Conservation (phyloP, 2,888 invertebrate species). For the Girardia tigrina region DNA sequence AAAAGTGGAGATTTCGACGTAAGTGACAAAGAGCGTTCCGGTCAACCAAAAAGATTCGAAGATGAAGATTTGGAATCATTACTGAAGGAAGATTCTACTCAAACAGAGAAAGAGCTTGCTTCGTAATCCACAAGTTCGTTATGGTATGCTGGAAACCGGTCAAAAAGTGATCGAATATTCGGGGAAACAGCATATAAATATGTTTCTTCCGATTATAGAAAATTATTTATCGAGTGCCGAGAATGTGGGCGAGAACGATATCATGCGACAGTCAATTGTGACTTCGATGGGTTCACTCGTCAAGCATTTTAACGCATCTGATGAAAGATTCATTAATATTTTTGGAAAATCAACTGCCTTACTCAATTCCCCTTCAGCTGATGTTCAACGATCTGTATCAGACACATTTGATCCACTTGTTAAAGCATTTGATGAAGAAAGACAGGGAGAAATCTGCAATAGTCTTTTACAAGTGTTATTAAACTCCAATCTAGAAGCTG, state of each 20-base stretch:
- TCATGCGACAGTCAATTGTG: constrained; percentile 83
- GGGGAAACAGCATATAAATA: constrained; percentile 53
- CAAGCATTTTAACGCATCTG: constrained; percentile 78
- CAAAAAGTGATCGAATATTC: background rate
- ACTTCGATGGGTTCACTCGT: constrained; percentile 91
- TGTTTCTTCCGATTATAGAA: constrained; percentile 76
- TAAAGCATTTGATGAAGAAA: constrained; percentile 74
- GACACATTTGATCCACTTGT: constrained; percentile 65
- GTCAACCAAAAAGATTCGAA: no score
- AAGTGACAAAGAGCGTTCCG: no score
- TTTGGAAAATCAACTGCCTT: constrained; percentile 74
- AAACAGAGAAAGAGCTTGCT: no score
- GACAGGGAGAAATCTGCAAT: constrained; percentile 62
- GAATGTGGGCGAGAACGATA: constrained; percentile 73
- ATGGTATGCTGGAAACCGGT: constrained; percentile 66
- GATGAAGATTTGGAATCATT: no score
- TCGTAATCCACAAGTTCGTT: constrained; percentile 65
- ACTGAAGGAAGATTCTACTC: no score
- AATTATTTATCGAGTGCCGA: constrained; percentile 81
- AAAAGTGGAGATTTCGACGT: no score
- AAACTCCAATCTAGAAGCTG: constrained; percentile 47
- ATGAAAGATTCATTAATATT: constrained; percentile 79
- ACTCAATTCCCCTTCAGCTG: constrained; percentile 86
- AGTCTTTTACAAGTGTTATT: constrained; percentile 55
- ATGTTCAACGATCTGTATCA: constrained; percentile 59